Percentiles rank a stretch among this genome's conserved stretches.
These are phyloP conservation scores for Morone saxatilis DNA, from an alignment of 2,113 vertebrate genomes.

Conservation along the genomic window DNA sequence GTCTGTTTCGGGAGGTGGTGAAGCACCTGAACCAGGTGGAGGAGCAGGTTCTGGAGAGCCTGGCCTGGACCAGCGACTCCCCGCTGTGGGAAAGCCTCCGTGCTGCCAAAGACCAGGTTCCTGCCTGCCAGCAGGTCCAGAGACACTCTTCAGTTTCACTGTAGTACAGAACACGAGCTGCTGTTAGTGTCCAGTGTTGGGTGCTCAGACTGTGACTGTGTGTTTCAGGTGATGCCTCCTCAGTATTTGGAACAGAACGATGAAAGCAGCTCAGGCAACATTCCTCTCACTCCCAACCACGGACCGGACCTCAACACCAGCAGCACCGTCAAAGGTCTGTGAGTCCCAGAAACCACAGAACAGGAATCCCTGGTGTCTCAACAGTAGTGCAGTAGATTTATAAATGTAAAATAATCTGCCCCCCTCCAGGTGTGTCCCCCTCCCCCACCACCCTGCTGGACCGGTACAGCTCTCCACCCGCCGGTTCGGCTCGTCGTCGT, in stretches of 20 bases:
- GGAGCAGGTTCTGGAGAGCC: constrained; percentile 93
- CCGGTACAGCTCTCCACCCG: constrained; percentile 89
- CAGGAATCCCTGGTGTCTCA: too few relatives aligned
- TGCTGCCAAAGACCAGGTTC: constrained; percentile 88
- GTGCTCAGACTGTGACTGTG: neutral
- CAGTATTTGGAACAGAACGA: constrained; percentile 89
- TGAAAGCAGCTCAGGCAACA: constrained; percentile 66
- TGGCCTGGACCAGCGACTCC: constrained; percentile 91
- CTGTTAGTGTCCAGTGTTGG: too few relatives aligned
- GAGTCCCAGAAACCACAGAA: too few relatives aligned
- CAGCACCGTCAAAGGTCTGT: constrained; percentile 71
- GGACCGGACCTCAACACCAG: constrained; percentile 84
- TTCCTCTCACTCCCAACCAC: constrained; percentile 55
- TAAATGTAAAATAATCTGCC: neutral
- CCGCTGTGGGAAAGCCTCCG: constrained; percentile 91
- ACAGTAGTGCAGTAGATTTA: neutral
- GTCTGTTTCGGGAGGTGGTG: constrained; percentile 93
- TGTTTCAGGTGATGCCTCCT: constrained; percentile 92
- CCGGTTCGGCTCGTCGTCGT: constrained; percentile 76
- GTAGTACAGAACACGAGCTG: too few relatives aligned
- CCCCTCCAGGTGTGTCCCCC: constrained; percentile 59
- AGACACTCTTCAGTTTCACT: too few relatives aligned
- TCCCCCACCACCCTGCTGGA: constrained; percentile 84
- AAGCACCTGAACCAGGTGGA: constrained; percentile 96
- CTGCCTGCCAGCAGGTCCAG: constrained; percentile 91